Base-by-base conservation (phyloP, 2,113 vertebrate genomes). In the Psophia crepitans region DNA sequence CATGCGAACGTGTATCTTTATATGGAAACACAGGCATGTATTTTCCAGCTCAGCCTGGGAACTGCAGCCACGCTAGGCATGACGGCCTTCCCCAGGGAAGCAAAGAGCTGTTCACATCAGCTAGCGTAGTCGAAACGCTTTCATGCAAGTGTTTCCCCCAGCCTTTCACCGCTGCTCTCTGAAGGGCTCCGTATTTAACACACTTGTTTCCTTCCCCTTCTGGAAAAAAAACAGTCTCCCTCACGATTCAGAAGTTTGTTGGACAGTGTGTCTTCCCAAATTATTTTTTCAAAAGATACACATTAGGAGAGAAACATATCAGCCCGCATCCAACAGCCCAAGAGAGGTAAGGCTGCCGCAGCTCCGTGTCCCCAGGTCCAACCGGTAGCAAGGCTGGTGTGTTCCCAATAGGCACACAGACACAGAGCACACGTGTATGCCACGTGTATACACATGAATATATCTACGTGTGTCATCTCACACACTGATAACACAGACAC, bases 351-450 rank as follows among this genome's bases (percentile, higher is more conserved):
- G 43, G 32, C 8, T 12, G 24, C 60, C 51, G 35, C 51, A 65
- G 43, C 35, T 74, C 26, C 51, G 14, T 0, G 6, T 74, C 16
- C 28, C 48, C 39, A 16, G 23, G 39, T 63, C 30, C 35, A 49
- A 32, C 26, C 21, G 18, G 49, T 2, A 56, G 71, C 37, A n/a
- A 65, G 14, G 58, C 43, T 43, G 49, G 17, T 14, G 20, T 26
- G n/a, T 26, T 48, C 24, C 57, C 30, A 21, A 30, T 4, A 41
- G 66, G 35, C 76, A 32, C 43, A 35, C 1, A 2, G 23, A 43
- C 12, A 30, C n/a, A 46, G 39, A 61, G 10, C 12, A 37, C 53
- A 26, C 0, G 0, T 22, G 30, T 24, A 24, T 8, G 24, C 24
- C 9, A 8, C 8, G 2, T 24, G 20, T 20, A 27, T 22, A 74